These are phyloP conservation scores for Plectropomus leopardus DNA, from an alignment of 2,113 vertebrate species.

Conservation along the genomic window DNA sequence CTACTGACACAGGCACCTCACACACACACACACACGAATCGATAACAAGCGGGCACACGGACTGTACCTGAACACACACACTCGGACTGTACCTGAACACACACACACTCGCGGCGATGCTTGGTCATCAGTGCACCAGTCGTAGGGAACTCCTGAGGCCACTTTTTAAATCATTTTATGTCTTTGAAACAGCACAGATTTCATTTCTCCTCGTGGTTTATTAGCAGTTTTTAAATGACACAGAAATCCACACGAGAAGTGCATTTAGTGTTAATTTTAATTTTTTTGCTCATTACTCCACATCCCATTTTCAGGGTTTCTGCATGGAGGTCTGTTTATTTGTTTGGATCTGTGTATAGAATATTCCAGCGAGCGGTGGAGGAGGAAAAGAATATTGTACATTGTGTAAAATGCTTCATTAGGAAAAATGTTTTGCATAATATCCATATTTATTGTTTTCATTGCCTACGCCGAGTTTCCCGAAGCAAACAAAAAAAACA, in stretches of 20 bases:
- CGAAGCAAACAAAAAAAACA: constrained; percentile 85
- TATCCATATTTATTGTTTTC: constrained; percentile 99
- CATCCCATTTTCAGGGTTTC: constrained; percentile 85
- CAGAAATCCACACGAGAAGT: constrained; percentile 58
- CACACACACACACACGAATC: not conserved
- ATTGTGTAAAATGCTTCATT: constrained; percentile 99
- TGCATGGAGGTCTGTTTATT: constrained; percentile 92
- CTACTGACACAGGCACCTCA: constrained; percentile 70
- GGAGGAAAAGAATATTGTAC: constrained; percentile 86
- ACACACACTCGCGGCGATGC: constrained; percentile 24
- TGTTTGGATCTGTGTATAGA: constrained; percentile 90
- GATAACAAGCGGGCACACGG: not conserved
- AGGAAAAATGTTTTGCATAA: constrained; percentile 96
- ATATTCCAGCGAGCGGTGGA: constrained; percentile 80
- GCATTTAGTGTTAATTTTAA: constrained; percentile 50
- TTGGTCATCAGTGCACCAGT: constrained; percentile 23
- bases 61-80: not conserved
- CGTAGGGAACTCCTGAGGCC: constrained; percentile 75
- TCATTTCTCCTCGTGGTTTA: constrained; percentile 90
- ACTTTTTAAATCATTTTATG: constrained; percentile 85
- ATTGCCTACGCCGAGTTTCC: constrained; percentile 92
- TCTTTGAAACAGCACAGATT: constrained; percentile 84
- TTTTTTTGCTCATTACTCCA: constrained; percentile 57
- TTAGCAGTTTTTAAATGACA: constrained; percentile 83
- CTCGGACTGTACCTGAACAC: not conserved